Evolutionary conservation across 2,113 vertebrate species (phyloP), one percentile per base, ranked within the genome.

Genomic region (Dipodomys stephensi): DNA sequence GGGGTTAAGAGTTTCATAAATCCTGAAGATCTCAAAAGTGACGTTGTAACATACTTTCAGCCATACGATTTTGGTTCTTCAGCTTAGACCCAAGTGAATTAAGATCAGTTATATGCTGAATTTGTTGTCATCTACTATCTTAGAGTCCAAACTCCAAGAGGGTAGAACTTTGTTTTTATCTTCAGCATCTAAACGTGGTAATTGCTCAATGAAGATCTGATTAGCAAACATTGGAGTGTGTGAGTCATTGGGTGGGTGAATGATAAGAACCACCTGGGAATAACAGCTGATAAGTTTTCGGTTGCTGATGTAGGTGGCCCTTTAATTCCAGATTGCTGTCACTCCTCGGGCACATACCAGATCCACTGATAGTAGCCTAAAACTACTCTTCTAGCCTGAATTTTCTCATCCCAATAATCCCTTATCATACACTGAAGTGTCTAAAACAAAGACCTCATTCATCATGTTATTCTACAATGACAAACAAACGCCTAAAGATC

Each of bases 361-460:
- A 53, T n/a, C 13, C 44, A 57, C 35, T 32, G 4, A 10, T 9
- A 87, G 23, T 81, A 30, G 39, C 30, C 13, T 32, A 69, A 49
- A 30, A 44, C 30, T 18, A n/a, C 12, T 39, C 30, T 92, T 78
- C 23, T 1, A 4, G 32, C 8, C 30, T 62, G 28, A 22, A 6
- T 23, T 32, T 57, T 87, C 57, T 49, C 46, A 74, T 87, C 27
- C 53, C 9, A 6, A 22, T 35, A 88, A 67, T 86, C 19, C n/a
- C 19, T 72, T 72, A 76, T 27, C 62, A 35, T 49, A 49, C 32
- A 46, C 10, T n/a, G 57, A 60, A 60, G 25, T 69, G 5, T 78
- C 79, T 49, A 65, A 94, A 89, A 60, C 60, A 79, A 77, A 83
- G 44, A 39, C 64, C 20, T 71, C 65, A 30, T 89, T 87, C 68